Evolutionary conservation across 1,140 invertebrate genomes (phyloP), one percentile per base, ranked within the genome.

Genomic region (Antheraea mylitta): DNA sequence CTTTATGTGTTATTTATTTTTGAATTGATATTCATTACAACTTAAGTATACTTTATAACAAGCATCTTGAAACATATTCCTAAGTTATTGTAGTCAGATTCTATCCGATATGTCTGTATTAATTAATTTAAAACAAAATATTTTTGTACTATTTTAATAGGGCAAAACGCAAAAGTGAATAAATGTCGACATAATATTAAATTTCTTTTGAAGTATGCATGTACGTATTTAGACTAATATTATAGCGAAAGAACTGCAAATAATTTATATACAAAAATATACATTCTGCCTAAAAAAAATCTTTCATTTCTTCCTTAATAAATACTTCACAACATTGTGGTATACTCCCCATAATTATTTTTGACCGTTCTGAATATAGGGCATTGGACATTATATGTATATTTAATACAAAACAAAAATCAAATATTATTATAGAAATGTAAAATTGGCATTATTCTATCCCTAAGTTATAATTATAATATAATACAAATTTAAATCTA

Each of bases 181-280:
- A 89, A 87, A 78, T 84, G 80, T 53, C 86, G 89, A 89, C 87
- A 89, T 89, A 89, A 89, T 91, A 90, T 79, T 61, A 80, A 71
- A 78, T 83, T 67, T 76, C 82, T 80, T 83, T 85, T 76, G 75
- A 83, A 77, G 72, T 82, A 22, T 60, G 59, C 22, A 60, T 19
- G 30, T 64, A 71, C 80, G 69, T 87, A 30, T 30, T 30, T 30
- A 89, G 82, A 82, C 67, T 89, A 86, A 89, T 85, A 79, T 53
- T 89, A 85, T 87, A 37, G 64, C 59, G 74, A 86, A 88, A 88
- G 82, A 90, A 86, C 83, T 87, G 82, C 82, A 90, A 87, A 82
- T 88, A 89, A 89, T 89, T 90, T 90, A 90, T 90, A 90, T 85
- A 83, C 72, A 82, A 85, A 76, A 89, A 86, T 91, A 91, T 89